Conservation (phyloP, 2,888 invertebrate genomes). For the Andrena marginata region DNA sequence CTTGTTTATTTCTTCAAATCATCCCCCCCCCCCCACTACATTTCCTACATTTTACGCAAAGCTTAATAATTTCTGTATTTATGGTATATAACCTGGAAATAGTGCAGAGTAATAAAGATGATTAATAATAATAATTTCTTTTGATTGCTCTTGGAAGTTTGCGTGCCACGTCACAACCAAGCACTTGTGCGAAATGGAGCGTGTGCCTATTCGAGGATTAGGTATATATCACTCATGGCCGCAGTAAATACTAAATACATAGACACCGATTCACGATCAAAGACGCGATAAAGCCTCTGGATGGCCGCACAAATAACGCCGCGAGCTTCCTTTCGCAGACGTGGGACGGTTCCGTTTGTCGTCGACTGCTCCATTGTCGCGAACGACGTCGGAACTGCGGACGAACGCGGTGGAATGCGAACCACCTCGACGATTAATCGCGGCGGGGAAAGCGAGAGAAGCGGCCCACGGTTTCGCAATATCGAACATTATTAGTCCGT, state of each 20-base stretch:
- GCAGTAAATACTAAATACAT: neutral
- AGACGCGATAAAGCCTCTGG: neutral
- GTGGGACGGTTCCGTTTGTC: conserved; percentile 24
- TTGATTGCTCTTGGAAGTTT: no score
- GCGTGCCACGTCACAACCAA: no score
- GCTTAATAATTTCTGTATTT: no score
- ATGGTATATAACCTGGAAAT: no score
- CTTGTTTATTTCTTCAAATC: no score
- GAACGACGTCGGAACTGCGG: conserved; percentile 44
- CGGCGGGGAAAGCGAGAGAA: conserved; percentile 44
- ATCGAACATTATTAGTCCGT: conserved; percentile 74
- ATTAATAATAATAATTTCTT: no score
- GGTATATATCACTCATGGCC: neutral
- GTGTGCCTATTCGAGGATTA: neutral
- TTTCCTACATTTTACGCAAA: no score
- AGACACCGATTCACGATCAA: neutral
- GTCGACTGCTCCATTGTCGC: conserved; percentile 18
- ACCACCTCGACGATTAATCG: conserved; percentile 53
- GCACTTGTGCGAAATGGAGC: neutral
- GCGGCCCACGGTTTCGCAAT: conserved; percentile 72
- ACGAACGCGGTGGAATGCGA: conserved; percentile 52
- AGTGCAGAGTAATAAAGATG: no score
- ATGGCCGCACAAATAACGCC: conserved; percentile 7
- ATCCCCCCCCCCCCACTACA: no score
- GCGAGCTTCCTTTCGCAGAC: conserved; percentile 8